phyloP scores from a whole-genome alignment of 2,113 vertebrate genomes.

The Acrocephalus kingi region DNA sequence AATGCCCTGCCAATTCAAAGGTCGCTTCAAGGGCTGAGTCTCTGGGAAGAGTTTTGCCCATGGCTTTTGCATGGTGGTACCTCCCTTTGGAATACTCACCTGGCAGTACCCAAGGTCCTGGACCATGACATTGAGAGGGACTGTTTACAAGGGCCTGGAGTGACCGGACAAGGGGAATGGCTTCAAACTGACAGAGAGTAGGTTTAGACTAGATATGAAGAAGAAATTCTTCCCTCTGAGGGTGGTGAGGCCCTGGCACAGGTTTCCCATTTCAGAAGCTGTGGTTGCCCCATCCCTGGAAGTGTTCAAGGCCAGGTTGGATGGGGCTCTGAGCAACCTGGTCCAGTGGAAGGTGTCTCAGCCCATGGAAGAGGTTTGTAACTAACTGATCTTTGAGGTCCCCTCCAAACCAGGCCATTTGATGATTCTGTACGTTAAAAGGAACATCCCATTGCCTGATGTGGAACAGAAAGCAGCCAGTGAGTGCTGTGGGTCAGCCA shows the following conservation, averaged over 20 bases:
- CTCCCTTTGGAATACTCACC: not conserved
- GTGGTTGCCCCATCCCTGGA: not conserved
- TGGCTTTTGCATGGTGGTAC: not conserved
- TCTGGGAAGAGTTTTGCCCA: not conserved
- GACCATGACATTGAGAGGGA: not conserved
- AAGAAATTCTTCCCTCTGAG: not conserved
- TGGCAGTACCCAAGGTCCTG: not conserved
- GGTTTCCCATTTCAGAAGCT: not conserved
- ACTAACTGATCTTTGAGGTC: not conserved
- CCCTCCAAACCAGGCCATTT: not conserved
- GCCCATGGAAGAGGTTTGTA: not conserved
- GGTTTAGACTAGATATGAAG: not conserved
- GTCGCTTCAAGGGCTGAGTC: not conserved
- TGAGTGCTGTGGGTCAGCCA: not conserved
- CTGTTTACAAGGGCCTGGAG: not conserved
- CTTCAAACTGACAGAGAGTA: not conserved
- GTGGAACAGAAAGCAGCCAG: not conserved
- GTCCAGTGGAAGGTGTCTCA: accelerated
- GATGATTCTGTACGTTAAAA: not conserved
- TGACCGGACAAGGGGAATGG: too few species aligned
- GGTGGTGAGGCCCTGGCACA: not conserved
- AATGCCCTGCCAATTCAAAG: not conserved
- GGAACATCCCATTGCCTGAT: accelerated
- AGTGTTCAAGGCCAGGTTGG: not conserved
- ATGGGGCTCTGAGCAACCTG: not conserved